Evolutionary conservation across 2,888 invertebrate genomes (phyloP), one percentile per base, ranked within the genome.

Genomic region (Epistrophe eligans): DNA sequence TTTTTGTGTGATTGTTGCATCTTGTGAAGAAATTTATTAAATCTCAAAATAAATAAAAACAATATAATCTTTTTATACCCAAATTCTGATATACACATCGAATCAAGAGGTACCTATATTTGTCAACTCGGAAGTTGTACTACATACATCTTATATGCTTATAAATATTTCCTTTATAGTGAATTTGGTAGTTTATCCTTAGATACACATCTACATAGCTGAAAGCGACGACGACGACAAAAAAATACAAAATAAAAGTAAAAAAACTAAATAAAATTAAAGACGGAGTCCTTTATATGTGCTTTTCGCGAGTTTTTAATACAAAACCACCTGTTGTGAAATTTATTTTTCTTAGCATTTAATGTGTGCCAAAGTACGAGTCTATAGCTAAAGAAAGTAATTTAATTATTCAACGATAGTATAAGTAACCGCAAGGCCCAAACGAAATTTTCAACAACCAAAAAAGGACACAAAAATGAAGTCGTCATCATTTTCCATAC

Each of bases 401-500:
- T 66, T 32, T 48, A n/a, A n/a, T n/a, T 24, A 32, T 50, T 66
- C 50, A 43, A 48, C 50, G 8, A 28, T 17, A 60, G 6, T 13
- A 7, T 11, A 40, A 40, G 0, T 15, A 6, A 60, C 38, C 38
- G 32, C 10, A 19, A 60, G n/a, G 5, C 43, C 40, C 19, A 52
- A 76, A 60, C 43, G 7, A 62, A 9, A 43, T 43, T 62, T 62
- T 24, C 40, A 15, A 8, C 19, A 40, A 64, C 9, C 40, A 28
- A 67, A 13, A 67, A 50, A 35, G 38, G 35, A 66, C 35, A 17
- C 11, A n/a, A 82, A 58, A 64, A 87, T 87, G 87, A 87, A 87
- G 87, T 87, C 87, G 79, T 87, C 87, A 87, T 87, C 87, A 11
- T 87, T 87, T 83, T 87, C 87, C 60, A 87, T 87, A 87, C 87